A percentile compares a stretch with the other conserved stretches of the same genome.
phyloP scores from a whole-genome alignment of 2,797 vertebrate genomes.

The Halcyon chelicuti region DNA sequence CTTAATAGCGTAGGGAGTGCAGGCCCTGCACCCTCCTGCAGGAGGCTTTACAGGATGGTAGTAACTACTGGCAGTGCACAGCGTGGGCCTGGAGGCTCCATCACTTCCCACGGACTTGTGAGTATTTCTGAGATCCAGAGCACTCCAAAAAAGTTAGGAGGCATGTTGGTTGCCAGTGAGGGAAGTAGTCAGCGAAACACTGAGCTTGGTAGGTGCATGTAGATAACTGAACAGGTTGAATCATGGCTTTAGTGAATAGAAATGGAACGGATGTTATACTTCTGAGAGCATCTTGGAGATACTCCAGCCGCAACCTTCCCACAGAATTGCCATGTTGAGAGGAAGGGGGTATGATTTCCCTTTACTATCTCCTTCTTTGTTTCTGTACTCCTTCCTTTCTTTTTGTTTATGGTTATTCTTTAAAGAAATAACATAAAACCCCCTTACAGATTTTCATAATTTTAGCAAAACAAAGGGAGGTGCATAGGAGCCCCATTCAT shows the following conservation, averaged over 20 bases:
- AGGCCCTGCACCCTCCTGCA: background rate
- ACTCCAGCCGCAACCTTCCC: background rate
- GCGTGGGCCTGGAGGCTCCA: background rate
- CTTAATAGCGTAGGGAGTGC: background rate
- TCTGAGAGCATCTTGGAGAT: background rate
- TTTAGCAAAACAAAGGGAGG: background rate
- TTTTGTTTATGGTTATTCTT: background rate
- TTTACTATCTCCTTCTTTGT: background rate
- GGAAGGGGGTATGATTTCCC: background rate
- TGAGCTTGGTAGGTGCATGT: background rate
- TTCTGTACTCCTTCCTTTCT: background rate
- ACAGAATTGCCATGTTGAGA: background rate
- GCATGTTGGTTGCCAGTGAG: background rate
- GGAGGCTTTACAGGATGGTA: background rate
- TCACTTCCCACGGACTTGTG: background rate
- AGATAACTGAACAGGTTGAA: background rate
- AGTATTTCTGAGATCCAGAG: background rate
- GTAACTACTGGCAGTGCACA: background rate
- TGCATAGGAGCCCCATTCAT: constrained; percentile 20
- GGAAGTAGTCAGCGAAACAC: background rate
- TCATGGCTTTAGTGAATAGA: background rate
- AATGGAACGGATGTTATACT: background rate
- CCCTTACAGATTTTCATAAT: background rate
- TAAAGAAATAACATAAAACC: background rate
- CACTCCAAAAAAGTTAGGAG: background rate